Base-by-base conservation (phyloP, 2,113 vertebrate genomes). In the Siniperca chuatsi region DNA sequence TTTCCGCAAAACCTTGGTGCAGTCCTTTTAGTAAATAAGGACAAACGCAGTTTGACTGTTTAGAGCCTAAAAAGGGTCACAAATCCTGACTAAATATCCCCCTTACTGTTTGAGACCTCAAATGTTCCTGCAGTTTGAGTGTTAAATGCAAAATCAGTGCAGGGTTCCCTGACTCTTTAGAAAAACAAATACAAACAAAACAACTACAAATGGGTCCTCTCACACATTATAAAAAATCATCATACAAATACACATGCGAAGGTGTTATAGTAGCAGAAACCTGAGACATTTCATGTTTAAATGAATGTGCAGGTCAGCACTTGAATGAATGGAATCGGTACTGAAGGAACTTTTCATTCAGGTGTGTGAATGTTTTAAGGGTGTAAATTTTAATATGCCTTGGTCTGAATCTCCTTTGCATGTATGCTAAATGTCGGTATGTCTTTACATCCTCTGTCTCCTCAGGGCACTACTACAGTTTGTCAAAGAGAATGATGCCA, bases 401-500 rank as follows among this genome's bases (percentile, higher is more conserved):
- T 8, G 18, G 72, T 48, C n/a, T 68, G 20, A 33, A 54, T 44
- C 4, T 73, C 35, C 3, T 37, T 40, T 5, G 6, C 29, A 4
- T 57, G n/a, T 20, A 1, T 13, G 54, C 1, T 48, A 25, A 55
- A 18, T 61, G 21, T 37, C 52, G 2, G 75, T 29, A 5, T 70
- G 25, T n/a, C 1, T 66, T 64, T 13, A 58, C 50, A 44, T n/a
- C 48, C 33, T 67, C 18, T 74, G 40, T 92, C 10, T 57, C 93
- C 92, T 79, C 91, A 99, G 98, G 87, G 97, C 98, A 8, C 94
- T 99, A 4, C 93, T 99, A 35, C 96, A 97, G 10, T 99, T 99
- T 93, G 97, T 97, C 18, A 97, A 97, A 88, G 97, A 98, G 90
- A 98, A 99, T 52, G 98, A 99, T 88, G 94, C 84, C n/a, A 29